Base-by-base conservation (phyloP, 2,888 invertebrate genomes). In the Proisotoma minuta region DNA sequence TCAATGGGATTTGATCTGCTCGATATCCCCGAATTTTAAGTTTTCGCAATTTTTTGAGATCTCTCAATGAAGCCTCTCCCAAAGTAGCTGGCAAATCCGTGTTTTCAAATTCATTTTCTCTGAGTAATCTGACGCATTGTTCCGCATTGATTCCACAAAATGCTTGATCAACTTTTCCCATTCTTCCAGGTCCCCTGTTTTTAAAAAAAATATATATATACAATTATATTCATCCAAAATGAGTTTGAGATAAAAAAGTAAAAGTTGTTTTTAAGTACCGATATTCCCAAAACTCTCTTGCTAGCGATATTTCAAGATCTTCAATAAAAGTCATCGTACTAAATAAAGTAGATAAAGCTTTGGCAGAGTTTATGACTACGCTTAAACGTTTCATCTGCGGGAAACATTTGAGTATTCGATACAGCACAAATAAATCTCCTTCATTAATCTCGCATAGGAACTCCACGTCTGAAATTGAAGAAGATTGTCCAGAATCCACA, bases 391-490 rank as follows among this genome's bases (percentile, higher is more conserved):
- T 57, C 28, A 62, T 22, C 43, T 52, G 57, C 24, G 62, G 62
- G 43, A 62, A 62, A 26, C 58, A 52, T 24, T 58, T 62, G 24
- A 51, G 28, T 10, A 61, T 53, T 5, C 61, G 50, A 23, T 57
- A 40, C 12, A 61, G 49, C 27, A 52, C 51, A n/a, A 48, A 57
- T 5, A 57, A 23, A 43, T 61, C 61, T 5, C 27, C 51, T 20
- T 61, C 61, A 15, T 56, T 61, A 3, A 61, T 51, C 51, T 57
- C 57, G 57, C 61, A 61, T 20, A 57, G 40, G 24, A 61, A 57
- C 39, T 61, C 57, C 12, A 57, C 20, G 26, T 61, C 57, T 4
- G 27, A 27, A 1, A 61, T 34, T 1, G 51, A 24, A 20, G 50
- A 28, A 3, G 51, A 57, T 20, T 50, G 43, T 1, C 57, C 57